Evolutionary conservation across 2,888 invertebrate genomes (phyloP).

Genomic region (Leistus spinibarbis): DNA sequence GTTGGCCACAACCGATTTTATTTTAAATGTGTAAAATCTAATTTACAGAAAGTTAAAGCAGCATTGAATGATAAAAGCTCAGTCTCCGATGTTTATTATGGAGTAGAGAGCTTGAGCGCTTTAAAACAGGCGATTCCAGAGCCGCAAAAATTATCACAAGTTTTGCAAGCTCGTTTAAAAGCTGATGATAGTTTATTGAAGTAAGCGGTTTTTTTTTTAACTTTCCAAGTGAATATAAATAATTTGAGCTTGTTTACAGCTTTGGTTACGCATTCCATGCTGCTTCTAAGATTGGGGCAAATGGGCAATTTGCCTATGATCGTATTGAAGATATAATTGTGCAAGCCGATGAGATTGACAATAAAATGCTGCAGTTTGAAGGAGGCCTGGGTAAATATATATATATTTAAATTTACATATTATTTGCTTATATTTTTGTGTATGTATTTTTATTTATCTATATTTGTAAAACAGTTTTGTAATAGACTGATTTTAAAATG

Average conservation of each 20-base stretch:
- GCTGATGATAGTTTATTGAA: slow-evolving; percentile 81
- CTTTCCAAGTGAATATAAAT: slow-evolving; percentile 28
- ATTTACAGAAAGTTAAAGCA: slow-evolving; percentile 59
- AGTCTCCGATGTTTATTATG: slow-evolving; percentile 75
- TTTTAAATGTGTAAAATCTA: not conserved
- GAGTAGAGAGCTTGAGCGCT: slow-evolving; percentile 70
- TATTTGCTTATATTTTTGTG: no score
- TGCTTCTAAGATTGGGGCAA: slow-evolving; percentile 75
- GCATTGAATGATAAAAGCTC: slow-evolving; percentile 69
- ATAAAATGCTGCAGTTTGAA: slow-evolving; percentile 87
- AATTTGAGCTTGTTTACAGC: slow-evolving; percentile 63
- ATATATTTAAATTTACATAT: slow-evolving; percentile 15
- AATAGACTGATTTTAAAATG: no score
- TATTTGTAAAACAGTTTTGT: no score
- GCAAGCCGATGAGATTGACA: slow-evolving; percentile 95
- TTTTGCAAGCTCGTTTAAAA: slow-evolving; percentile 77
- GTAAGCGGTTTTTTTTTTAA: slow-evolving; percentile 56
- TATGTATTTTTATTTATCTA: no score
- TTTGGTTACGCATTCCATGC: slow-evolving; percentile 84
- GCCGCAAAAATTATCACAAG: slow-evolving; percentile 71
- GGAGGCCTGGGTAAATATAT: slow-evolving; percentile 72
- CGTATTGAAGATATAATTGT: slow-evolving; percentile 91
- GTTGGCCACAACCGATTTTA: no score
- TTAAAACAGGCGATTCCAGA: slow-evolving; percentile 70
- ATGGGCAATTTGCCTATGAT: slow-evolving; percentile 70